phyloP scores from a whole-genome alignment of 2,113 vertebrate genomes.

The Odobenus rosmarus region DNA sequence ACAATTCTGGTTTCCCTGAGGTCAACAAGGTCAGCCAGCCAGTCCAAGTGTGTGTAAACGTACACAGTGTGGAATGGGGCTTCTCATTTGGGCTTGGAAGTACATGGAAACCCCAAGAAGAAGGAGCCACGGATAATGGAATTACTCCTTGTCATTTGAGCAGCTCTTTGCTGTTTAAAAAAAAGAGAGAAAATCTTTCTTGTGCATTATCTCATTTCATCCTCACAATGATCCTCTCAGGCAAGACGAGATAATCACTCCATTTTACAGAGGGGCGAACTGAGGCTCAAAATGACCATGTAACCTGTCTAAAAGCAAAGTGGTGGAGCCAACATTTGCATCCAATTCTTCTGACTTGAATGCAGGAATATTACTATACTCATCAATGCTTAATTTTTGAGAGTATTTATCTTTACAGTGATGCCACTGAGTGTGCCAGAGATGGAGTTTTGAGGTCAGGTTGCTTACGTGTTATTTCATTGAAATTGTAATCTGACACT shows the following conservation, averaged over 20 bases:
- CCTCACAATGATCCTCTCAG: neutral
- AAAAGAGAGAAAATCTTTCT: neutral
- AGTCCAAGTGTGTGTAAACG: fast-evolving
- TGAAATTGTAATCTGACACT: neutral
- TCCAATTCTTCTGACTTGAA: neutral
- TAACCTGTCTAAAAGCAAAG: neutral
- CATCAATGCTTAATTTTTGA: neutral
- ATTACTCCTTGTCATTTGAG: neutral
- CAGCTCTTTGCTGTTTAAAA: neutral
- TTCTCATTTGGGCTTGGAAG: neutral
- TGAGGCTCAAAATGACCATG: neutral
- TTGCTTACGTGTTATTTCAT: neutral
- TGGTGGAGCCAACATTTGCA: neutral
- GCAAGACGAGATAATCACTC: neutral
- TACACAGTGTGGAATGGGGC: fast-evolving
- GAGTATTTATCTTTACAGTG: neutral
- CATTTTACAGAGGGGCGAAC: neutral
- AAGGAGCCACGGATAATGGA: neutral
- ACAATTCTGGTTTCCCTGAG: neutral
- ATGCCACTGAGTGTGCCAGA: neutral
- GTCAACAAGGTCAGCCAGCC: no score
- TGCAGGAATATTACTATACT: neutral
- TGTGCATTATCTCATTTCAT: neutral
- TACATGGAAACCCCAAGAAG: neutral
- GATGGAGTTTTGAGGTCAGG: neutral